Percentiles rank a stretch among this genome's conserved stretches.
phyloP scores from a whole-genome alignment of 2,797 vertebrate species.

The Lacerta viridis region DNA sequence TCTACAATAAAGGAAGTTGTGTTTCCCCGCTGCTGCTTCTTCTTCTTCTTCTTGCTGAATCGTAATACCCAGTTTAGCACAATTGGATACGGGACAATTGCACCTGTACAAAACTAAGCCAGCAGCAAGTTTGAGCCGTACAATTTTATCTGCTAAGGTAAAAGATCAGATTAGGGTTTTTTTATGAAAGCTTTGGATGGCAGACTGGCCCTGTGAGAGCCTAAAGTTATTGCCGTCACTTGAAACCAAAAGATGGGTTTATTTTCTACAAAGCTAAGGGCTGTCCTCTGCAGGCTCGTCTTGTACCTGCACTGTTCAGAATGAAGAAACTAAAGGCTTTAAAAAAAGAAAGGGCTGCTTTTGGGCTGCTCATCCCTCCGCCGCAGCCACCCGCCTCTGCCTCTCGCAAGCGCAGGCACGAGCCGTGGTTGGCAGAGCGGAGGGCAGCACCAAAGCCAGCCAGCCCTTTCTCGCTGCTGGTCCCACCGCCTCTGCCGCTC shows the following conservation, averaged over 20 bases:
- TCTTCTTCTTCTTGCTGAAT: neutral
- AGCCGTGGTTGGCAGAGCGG: too few species aligned
- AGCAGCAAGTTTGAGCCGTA: neutral
- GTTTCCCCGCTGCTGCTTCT: neutral
- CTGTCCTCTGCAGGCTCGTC: neutral
- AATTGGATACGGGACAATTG: conserved; percentile 28
- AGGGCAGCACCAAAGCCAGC: too few species aligned
- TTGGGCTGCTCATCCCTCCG: too few species aligned
- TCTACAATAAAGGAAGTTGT: neutral
- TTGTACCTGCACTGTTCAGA: neutral
- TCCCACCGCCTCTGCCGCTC: too few species aligned
- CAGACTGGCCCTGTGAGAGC: neutral
- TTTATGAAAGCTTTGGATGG: conserved; percentile 32
- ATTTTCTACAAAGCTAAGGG: conserved; percentile 10
- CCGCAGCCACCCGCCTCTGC: too few species aligned
- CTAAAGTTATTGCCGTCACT: conserved; percentile 8
- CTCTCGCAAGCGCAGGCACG: too few species aligned
- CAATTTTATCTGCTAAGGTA: conserved; percentile 14
- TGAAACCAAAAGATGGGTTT: conserved; percentile 20
- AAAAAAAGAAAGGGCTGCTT: too few species aligned
- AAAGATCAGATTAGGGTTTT: conserved; percentile 41
- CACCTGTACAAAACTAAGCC: conserved; percentile 3
- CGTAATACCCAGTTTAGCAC: conserved; percentile 27
- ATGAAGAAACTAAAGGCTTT: neutral
- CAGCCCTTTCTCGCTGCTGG: too few species aligned